These are phyloP conservation scores for Drosophila limbata DNA, from an alignment of 2,888 invertebrate genomes.

Conservation along the genomic window DNA sequence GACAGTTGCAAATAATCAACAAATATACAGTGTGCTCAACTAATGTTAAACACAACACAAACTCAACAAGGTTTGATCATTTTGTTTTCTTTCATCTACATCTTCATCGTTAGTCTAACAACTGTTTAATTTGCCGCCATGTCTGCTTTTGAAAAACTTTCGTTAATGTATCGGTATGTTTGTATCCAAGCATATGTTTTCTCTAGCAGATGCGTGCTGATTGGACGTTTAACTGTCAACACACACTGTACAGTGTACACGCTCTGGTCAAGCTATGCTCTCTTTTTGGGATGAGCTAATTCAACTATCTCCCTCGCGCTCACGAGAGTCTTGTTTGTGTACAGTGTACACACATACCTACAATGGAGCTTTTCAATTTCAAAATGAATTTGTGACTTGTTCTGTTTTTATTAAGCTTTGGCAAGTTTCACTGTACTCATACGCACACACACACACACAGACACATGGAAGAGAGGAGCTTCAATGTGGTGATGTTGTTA, in stretches of 20 bases:
- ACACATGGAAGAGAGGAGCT: neutral
- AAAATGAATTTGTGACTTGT: slow-evolving; percentile 14
- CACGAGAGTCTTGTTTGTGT: slow-evolving; percentile 15
- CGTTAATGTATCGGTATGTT: neutral
- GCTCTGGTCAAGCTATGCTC: slow-evolving; percentile 48
- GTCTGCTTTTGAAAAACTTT: slow-evolving; percentile 6
- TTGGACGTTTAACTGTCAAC: slow-evolving; percentile 34
- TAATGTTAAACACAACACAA: slow-evolving; percentile 19
- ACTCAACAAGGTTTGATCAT: neutral
- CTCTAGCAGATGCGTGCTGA: slow-evolving; percentile 16
- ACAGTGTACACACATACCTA: slow-evolving; percentile 22
- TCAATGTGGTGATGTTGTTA: slow-evolving; percentile 27
- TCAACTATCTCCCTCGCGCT: slow-evolving; percentile 20
- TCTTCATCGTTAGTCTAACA: slow-evolving; percentile 2
- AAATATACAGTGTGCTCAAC: slow-evolving; percentile 53
- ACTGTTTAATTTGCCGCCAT: slow-evolving; percentile 21
- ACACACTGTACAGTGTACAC: slow-evolving; percentile 31
- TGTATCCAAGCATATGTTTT: slow-evolving; percentile 7
- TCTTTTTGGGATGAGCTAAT: slow-evolving; percentile 55
- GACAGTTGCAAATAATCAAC: slow-evolving; percentile 49
- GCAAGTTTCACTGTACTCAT: slow-evolving; percentile 46
- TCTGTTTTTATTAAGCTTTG: slow-evolving; percentile 23
- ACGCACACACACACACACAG: slow-evolving; percentile 2
- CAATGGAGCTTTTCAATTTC: slow-evolving; percentile 35
- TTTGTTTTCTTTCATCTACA: slow-evolving; percentile 11